Evolutionary conservation across 2,888 invertebrate species (phyloP).

Genomic region (Siphonodentalium dalli): DNA sequence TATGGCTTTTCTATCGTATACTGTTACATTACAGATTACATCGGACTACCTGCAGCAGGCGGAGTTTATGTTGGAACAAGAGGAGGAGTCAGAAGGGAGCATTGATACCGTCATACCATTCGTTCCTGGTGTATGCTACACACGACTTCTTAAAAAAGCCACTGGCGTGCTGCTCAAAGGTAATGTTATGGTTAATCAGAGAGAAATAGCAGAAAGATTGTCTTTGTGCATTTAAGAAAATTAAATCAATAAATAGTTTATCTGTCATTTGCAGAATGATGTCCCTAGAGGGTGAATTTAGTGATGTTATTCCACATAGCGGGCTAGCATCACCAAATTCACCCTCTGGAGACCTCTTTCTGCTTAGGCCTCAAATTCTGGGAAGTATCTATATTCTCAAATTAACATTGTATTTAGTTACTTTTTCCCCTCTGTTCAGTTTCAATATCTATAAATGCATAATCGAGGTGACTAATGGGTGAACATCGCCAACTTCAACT

Average conservation of each 20-base stretch:
- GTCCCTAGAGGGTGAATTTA: too few relatives aligned
- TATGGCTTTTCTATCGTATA: neutral
- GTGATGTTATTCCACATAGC: too few relatives aligned
- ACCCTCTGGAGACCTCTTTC: too few relatives aligned
- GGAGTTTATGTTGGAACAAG: conserved; percentile 30
- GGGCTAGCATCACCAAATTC: too few relatives aligned
- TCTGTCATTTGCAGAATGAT: too few relatives aligned
- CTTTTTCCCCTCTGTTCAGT: too few relatives aligned
- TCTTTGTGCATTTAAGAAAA: neutral
- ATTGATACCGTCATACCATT: conserved; percentile 42
- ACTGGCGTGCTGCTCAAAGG: conserved; percentile 22
- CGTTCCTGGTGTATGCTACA: conserved; percentile 50
- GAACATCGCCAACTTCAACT: too few relatives aligned
- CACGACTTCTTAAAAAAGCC: conserved; percentile 33
- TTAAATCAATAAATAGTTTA: neutral
- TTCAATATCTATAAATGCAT: too few relatives aligned
- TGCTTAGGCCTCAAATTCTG: too few relatives aligned
- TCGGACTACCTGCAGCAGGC: conserved; percentile 45
- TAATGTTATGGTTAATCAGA: neutral
- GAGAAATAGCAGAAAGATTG: neutral
- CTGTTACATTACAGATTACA: conserved; percentile 36
- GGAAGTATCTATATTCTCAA: too few relatives aligned
- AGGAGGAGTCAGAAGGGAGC: conserved; percentile 25
- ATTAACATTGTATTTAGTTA: too few relatives aligned
- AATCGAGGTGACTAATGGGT: too few relatives aligned